These are phyloP conservation scores for Cotesia chilonis DNA, from an alignment of 1,140 invertebrate species.

Conservation along the genomic window DNA sequence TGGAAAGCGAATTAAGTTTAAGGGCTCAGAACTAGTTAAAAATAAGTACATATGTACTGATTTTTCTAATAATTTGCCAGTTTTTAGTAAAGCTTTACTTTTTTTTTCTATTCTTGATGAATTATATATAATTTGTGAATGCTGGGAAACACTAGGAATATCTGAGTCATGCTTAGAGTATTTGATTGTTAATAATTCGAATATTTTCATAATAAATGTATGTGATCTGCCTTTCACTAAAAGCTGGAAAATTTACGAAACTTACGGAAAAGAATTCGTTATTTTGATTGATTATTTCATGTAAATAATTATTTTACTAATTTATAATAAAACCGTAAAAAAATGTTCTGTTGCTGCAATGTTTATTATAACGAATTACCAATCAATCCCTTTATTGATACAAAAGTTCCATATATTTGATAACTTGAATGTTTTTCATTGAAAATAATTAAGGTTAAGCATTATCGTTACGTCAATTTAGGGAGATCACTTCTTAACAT, in stretches of 20 bases:
- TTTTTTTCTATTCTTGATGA: background rate
- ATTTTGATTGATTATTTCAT: constrained; percentile 2
- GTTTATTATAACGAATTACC: too few relatives aligned
- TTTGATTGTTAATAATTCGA: background rate
- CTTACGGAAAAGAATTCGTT: background rate
- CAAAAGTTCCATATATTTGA: too few relatives aligned
- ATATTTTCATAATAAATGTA: background rate
- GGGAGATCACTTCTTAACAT: too few relatives aligned
- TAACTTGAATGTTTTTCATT: too few relatives aligned
- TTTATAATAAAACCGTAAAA: too few relatives aligned
- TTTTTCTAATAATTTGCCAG: background rate
- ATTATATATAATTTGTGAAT: background rate
- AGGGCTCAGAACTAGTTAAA: background rate
- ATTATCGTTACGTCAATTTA: too few relatives aligned
- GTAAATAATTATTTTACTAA: too few relatives aligned
- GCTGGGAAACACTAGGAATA: background rate
- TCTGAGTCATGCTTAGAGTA: background rate
- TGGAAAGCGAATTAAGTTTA: too few relatives aligned
- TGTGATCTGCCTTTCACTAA: background rate
- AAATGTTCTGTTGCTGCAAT: too few relatives aligned
- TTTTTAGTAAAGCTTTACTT: constrained; percentile 3
- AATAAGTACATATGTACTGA: background rate
- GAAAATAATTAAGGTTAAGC: too few relatives aligned
- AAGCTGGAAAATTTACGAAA: background rate
- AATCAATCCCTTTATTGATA: too few relatives aligned